phyloP scores from a whole-genome alignment of 2,888 invertebrate species.

The Cephus nigrinus region DNA sequence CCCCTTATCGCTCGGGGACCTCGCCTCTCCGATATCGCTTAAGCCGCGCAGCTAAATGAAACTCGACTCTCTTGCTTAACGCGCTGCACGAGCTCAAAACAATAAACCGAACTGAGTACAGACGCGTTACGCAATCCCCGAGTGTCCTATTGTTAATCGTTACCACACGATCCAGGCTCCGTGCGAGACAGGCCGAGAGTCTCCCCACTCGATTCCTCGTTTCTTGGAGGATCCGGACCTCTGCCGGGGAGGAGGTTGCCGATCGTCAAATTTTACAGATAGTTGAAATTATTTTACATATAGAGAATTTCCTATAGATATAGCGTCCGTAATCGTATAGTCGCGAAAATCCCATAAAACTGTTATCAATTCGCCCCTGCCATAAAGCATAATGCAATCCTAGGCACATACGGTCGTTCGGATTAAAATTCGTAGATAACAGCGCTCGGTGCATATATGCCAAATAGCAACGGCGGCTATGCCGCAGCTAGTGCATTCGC shows the following conservation, averaged over 20 bases:
- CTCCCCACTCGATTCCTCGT: too few relatives aligned
- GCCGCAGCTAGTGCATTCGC: too few relatives aligned
- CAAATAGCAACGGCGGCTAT: neutral
- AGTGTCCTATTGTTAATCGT: slow-evolving; percentile 40
- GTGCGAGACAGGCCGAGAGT: too few relatives aligned
- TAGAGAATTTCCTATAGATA: too few relatives aligned
- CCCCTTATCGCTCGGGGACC: neutral
- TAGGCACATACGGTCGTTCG: neutral
- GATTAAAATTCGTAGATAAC: slow-evolving; percentile 33
- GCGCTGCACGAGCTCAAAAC: slow-evolving; percentile 34
- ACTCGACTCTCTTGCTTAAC: slow-evolving; percentile 30
- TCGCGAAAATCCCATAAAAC: slow-evolving; percentile 30
- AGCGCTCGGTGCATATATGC: neutral
- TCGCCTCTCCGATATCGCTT: slow-evolving; percentile 1
- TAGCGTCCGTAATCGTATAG: neutral
- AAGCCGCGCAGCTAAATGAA: slow-evolving; percentile 13
- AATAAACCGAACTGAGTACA: slow-evolving; percentile 24
- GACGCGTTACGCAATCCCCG: slow-evolving; percentile 28
- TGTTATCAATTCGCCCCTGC: slow-evolving; percentile 35
- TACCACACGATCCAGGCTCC: slow-evolving; percentile 18
- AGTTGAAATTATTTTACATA: too few relatives aligned
- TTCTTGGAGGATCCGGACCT: too few relatives aligned
- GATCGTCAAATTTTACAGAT: too few relatives aligned
- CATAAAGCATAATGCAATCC: slow-evolving; percentile 33
- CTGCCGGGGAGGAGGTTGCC: too few relatives aligned